Conservation (phyloP, 2,888 invertebrate genomes). For the Nematopogon swammerdamellus region DNA sequence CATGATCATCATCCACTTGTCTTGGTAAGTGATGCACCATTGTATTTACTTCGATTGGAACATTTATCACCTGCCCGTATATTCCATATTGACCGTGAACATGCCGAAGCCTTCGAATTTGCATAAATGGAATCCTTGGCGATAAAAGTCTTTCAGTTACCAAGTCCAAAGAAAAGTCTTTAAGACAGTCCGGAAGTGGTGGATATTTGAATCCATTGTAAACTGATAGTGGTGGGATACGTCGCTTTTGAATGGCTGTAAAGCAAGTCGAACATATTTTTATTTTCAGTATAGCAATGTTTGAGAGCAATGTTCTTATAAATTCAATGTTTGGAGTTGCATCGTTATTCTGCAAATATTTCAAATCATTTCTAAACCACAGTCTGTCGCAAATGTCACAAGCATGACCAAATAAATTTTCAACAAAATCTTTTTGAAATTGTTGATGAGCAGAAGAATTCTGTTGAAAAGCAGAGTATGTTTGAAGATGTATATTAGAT, state of each 20-base stretch:
- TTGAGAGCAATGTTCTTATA: constrained; percentile 11
- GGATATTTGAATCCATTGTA: constrained; percentile 13
- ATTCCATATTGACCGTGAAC: constrained; percentile 16
- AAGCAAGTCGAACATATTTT: constrained; percentile 13
- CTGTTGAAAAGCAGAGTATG: constrained; percentile 8
- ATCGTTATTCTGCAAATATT: constrained; percentile 6
- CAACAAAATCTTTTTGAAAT: constrained; percentile 6
- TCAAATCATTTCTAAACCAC: constrained; percentile 14
- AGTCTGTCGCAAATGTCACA: constrained; percentile 14
- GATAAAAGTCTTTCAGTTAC: constrained; percentile 6
- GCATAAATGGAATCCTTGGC: constrained; percentile 15
- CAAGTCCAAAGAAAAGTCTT: constrained; percentile 8
- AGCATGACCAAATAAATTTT: constrained; percentile 11
- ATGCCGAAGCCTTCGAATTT: constrained; percentile 15
- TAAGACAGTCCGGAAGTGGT: constrained; percentile 7
- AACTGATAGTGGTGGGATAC: constrained; percentile 9
- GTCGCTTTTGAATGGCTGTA: constrained; percentile 9
- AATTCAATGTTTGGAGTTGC: constrained; percentile 8
- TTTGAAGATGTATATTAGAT: constrained; percentile 5
- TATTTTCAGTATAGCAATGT: constrained; percentile 6
- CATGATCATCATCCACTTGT: constrained; percentile 16
- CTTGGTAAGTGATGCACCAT: constrained; percentile 14
- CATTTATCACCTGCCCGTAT: constrained; percentile 17
- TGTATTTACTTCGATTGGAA: constrained; percentile 15
- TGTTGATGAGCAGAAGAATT: constrained; percentile 7